Percentiles rank a stretch among this genome's conserved stretches.
phyloP scores from a whole-genome alignment of 1,140 invertebrate genomes.

The Papilio aristodemus region DNA sequence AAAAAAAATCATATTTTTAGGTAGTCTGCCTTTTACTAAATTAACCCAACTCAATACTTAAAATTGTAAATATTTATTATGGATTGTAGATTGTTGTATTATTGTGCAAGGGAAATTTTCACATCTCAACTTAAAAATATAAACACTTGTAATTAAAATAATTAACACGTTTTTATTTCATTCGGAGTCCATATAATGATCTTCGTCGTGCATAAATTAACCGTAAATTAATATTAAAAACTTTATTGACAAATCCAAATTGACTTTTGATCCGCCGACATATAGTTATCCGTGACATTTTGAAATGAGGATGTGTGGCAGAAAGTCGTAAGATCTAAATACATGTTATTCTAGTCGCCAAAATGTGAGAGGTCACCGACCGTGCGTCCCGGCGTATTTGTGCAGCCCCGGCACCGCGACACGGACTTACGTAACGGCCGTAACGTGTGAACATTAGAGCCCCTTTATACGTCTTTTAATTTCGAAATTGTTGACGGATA shows the following conservation, averaged over 20 bases:
- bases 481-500: slow-evolving; percentile 2
- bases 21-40: no score
- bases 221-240: slow-evolving; percentile 15
- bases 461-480: slow-evolving; percentile 20
- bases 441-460: slow-evolving; percentile 28
- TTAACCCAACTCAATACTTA: no score
- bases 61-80: no score
- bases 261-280: slow-evolving; percentile 27
- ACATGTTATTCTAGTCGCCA: slow-evolving; percentile 46
- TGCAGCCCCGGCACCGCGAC: slow-evolving; percentile 52
- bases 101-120: no score
- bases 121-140: no score
- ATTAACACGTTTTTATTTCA: background rate
- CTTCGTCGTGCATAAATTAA: slow-evolving; percentile 16
- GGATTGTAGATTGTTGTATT: no score
- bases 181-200: slow-evolving; percentile 1
- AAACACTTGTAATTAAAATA: background rate
- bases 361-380: slow-evolving; percentile 60
- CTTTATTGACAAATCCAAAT: slow-evolving; percentile 23
- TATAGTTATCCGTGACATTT: slow-evolving; percentile 34
- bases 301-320: slow-evolving; percentile 28
- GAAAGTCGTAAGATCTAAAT: slow-evolving; percentile 48
- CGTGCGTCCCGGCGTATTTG: slow-evolving; percentile 46
- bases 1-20: no score
- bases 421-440: slow-evolving; percentile 53